Evolutionary conservation across 2,797 vertebrate genomes (phyloP).

Genomic region (Manis pentadactyla): DNA sequence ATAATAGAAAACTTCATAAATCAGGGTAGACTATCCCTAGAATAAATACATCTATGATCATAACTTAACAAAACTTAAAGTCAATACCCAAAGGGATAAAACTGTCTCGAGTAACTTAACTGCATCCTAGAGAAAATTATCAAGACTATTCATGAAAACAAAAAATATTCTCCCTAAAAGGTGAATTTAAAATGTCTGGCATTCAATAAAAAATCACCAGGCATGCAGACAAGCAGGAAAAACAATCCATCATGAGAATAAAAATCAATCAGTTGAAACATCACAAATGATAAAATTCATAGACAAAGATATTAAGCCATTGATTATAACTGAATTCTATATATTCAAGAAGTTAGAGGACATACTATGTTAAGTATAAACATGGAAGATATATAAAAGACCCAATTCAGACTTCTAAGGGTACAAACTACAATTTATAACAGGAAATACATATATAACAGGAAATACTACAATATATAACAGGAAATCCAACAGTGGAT

Average conservation of each 20-base stretch:
- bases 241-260: background rate
- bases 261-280: background rate
- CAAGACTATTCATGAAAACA: background rate
- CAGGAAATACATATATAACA: background rate
- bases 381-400: background rate
- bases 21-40: background rate
- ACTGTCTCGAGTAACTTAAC: background rate
- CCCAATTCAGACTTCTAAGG: background rate
- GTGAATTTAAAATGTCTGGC: background rate
- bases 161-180: background rate
- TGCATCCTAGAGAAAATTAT: background rate
- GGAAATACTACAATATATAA: background rate
- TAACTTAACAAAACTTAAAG: background rate
- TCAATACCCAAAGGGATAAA: background rate
- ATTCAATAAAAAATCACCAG: conserved; percentile 27
- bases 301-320: background rate
- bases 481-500: no score
- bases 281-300: background rate
- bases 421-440: background rate
- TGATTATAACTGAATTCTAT: background rate
- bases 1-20: background rate
- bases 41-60: background rate
- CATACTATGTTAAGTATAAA: background rate
- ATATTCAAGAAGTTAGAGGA: background rate
- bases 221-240: background rate